Percentiles rank a stretch among this genome's conserved stretches.
Conservation (phyloP, 2,888 invertebrate genomes). For the Trachelus tabidus region DNA sequence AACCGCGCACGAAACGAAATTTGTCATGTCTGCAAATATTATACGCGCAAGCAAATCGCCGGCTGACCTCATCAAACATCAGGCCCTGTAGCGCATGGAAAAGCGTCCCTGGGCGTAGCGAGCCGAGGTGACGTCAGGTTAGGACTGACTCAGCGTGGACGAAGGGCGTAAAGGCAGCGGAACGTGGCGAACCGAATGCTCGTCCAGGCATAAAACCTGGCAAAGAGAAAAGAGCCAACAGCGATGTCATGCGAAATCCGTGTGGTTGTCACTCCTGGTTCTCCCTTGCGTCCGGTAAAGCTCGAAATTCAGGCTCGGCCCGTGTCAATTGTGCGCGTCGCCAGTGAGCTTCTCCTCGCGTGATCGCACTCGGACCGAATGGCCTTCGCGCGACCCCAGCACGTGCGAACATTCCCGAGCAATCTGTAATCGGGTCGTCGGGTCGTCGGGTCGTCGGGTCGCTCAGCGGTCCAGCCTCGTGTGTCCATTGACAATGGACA, state of each 20-base stretch:
- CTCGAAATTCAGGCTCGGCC: background rate
- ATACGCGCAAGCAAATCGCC: background rate
- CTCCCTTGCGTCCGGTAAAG: background rate
- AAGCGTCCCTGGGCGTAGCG: background rate
- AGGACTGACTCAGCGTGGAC: background rate
- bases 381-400: background rate
- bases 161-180: background rate
- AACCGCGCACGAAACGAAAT: background rate
- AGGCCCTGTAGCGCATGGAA: background rate
- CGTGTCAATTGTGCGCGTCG: background rate
- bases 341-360: background rate
- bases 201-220: background rate
- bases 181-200: background rate
- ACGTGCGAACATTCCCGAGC: background rate
- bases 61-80: background rate
- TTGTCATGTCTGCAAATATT: background rate
- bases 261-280: background rate
- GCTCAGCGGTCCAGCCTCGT: background rate
- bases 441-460: background rate
- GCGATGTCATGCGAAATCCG: background rate
- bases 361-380: background rate
- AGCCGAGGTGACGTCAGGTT: background rate
- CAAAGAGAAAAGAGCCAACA: background rate
- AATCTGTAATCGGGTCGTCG: background rate
- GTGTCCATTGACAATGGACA: background rate